These are phyloP conservation scores for Puma concolor DNA, from an alignment of 2,113 vertebrate genomes.

Conservation along the genomic window DNA sequence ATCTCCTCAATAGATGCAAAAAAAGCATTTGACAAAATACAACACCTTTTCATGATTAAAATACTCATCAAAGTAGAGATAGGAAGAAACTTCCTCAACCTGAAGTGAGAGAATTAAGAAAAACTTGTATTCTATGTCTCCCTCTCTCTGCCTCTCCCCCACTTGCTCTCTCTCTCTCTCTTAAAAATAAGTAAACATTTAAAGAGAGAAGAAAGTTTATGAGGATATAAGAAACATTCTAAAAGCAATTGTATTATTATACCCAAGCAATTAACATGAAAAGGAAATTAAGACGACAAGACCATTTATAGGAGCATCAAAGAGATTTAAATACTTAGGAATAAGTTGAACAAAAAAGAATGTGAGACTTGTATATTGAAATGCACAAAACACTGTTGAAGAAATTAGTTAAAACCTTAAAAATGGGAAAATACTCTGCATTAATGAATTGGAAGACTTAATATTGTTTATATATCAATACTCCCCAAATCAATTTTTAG, in stretches of 20 bases:
- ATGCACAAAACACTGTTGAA: neutral
- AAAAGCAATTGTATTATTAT: neutral
- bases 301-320: neutral
- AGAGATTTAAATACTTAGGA: neutral
- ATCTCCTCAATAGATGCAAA: neutral
- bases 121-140: neutral
- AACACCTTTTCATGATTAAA: neutral
- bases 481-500: neutral
- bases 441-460: neutral
- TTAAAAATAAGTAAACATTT: no score
- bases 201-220: neutral
- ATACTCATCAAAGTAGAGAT: neutral
- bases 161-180: no score
- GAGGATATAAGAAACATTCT: neutral
- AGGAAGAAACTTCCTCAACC: neutral
- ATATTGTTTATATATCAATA: neutral
- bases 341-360: neutral
- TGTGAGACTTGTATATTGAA: neutral
- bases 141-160: no score
- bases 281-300: neutral
- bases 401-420: neutral
- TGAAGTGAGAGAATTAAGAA: neutral
- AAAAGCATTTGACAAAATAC: slow-evolving; percentile 5
- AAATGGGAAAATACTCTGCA: neutral
- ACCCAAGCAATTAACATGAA: neutral